These are phyloP conservation scores for Teleiodes luculella DNA, from an alignment of 2,888 invertebrate species.

Conservation along the genomic window DNA sequence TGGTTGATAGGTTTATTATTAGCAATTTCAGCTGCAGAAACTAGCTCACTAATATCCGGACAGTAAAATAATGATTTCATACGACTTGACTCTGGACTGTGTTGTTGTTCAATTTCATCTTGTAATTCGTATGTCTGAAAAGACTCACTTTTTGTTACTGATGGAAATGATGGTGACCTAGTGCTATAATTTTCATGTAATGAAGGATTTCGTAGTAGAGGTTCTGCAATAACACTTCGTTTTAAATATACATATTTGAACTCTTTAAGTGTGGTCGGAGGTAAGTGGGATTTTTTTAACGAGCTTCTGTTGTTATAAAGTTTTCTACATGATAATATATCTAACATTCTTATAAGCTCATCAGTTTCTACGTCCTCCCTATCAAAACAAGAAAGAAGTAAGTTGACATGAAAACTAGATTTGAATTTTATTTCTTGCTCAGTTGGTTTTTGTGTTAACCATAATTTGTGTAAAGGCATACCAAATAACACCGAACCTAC, in stretches of 20 bases:
- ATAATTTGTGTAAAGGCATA: constrained; percentile 59
- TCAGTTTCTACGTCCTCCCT: constrained; percentile 58
- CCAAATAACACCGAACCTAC: constrained; percentile 46
- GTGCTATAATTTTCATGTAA: constrained; percentile 30
- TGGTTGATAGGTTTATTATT: constrained; percentile 47
- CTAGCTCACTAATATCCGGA: constrained; percentile 65
- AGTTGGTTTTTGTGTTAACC: constrained; percentile 40
- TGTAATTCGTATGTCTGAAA: constrained; percentile 27
- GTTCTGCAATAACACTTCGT: constrained; percentile 59
- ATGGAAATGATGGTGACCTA: constrained; percentile 41
- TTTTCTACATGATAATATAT: constrained; percentile 63
- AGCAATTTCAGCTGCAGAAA: constrained; percentile 63
- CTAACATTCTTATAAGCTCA: constrained; percentile 55
- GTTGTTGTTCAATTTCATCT: neutral
- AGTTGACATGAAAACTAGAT: constrained; percentile 62
- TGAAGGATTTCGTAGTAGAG: constrained; percentile 42
- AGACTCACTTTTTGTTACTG: constrained; percentile 43
- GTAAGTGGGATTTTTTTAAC: constrained; percentile 47
- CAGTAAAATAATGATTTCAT: constrained; percentile 60
- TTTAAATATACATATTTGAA: constrained; percentile 65
- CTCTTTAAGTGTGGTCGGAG: constrained; percentile 44
- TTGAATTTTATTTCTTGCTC: constrained; percentile 52
- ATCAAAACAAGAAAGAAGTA: constrained; percentile 61
- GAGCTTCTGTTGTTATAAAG: constrained; percentile 65
- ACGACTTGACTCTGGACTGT: constrained; percentile 17